Conservation (phyloP, 2,888 invertebrate species). For the Timandra comae region DNA sequence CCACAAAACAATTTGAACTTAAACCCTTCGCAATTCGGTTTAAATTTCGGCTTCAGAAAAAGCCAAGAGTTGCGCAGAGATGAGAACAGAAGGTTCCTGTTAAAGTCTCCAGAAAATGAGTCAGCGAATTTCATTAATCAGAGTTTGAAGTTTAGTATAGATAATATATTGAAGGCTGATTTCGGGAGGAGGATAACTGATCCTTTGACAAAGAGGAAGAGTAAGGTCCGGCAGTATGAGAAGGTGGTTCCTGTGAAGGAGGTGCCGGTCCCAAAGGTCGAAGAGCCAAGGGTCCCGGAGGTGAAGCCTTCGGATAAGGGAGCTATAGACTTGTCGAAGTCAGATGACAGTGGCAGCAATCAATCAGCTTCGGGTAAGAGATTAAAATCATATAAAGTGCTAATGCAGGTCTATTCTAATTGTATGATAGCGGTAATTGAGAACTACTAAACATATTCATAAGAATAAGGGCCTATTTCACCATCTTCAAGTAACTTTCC, state of each 20-base stretch:
- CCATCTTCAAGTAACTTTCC: too few relatives aligned
- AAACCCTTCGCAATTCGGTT: slow-evolving; percentile 43
- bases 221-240: slow-evolving; percentile 45
- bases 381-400: too few relatives aligned
- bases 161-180: slow-evolving; percentile 90
- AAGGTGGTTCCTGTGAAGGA: slow-evolving; percentile 52
- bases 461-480: too few relatives aligned
- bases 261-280: slow-evolving; percentile 37
- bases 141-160: slow-evolving; percentile 88
- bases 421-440: too few relatives aligned
- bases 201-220: slow-evolving; percentile 79
- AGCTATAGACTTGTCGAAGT: slow-evolving; percentile 65
- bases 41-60: slow-evolving; percentile 51
- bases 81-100: slow-evolving; percentile 47
- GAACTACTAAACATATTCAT: too few relatives aligned
- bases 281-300: slow-evolving; percentile 61
- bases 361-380: slow-evolving; percentile 67
- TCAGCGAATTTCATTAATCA: slow-evolving; percentile 69
- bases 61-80: slow-evolving; percentile 44
- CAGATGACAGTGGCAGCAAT: slow-evolving; percentile 62
- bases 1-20: slow-evolving; percentile 46
- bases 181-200: slow-evolving; percentile 85
- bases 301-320: slow-evolving; percentile 57
- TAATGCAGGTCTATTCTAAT: too few relatives aligned
- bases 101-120: slow-evolving; percentile 59